phyloP scores from a whole-genome alignment of 2,888 invertebrate species.

The Rhingia campestris region DNA sequence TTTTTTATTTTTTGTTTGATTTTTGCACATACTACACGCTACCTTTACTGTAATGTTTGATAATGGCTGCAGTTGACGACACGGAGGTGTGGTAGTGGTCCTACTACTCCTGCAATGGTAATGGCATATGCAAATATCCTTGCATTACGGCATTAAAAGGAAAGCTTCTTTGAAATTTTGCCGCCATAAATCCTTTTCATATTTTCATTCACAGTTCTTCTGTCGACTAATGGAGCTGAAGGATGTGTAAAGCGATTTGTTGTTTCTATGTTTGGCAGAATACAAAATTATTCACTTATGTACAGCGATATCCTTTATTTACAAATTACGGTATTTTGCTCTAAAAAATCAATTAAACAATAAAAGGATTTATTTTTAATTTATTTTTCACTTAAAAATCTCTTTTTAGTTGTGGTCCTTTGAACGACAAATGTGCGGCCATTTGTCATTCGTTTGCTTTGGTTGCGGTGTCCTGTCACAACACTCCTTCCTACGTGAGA shows the following conservation, averaged over 20 bases:
- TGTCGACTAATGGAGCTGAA: constrained; percentile 33
- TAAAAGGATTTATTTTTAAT: not conserved
- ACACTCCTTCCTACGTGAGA: constrained; percentile 27
- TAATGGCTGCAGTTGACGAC: constrained; percentile 57
- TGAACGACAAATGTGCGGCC: constrained; percentile 10
- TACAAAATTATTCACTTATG: constrained; percentile 53
- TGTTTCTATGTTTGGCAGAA: constrained; percentile 8
- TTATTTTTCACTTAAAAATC: constrained; percentile 2
- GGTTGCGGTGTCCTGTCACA: constrained; percentile 12
- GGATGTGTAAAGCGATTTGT: not conserved
- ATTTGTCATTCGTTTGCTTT: constrained; percentile 12
- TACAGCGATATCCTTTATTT: constrained; percentile 5
- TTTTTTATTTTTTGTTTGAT: constrained; percentile 28
- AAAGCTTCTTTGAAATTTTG: constrained; percentile 58
- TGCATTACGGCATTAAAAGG: constrained; percentile 36
- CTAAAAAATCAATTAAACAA: not conserved
- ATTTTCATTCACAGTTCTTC: not conserved
- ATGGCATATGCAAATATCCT: constrained; percentile 40
- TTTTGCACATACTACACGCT: constrained; percentile 2
- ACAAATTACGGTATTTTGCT: not conserved
- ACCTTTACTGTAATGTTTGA: constrained; percentile 30
- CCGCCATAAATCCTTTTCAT: constrained; percentile 43
- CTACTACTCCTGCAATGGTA: constrained; percentile 21
- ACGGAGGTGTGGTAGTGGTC: constrained; percentile 8
- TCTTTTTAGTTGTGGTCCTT: constrained; percentile 3